Evolutionary conservation across 2,888 invertebrate species (phyloP).

Genomic region (Xestia rhomboidea): DNA sequence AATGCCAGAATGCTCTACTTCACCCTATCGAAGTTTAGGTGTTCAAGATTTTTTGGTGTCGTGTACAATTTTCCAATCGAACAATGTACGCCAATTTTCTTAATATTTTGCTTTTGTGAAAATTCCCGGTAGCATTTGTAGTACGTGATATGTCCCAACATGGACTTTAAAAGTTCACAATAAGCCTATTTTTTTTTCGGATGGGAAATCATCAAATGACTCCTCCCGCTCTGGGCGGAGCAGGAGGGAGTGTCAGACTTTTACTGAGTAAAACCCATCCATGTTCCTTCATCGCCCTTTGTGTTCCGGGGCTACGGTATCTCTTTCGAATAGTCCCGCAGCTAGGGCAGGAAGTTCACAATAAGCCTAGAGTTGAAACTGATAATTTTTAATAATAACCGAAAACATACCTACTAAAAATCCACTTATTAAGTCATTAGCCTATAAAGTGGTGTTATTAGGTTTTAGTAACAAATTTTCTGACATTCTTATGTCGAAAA

Average conservation of each 20-base stretch:
- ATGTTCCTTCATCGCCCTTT: no score
- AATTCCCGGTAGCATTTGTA: neutral
- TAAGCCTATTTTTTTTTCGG: no score
- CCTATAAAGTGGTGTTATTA: neutral
- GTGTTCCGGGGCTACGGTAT: no score
- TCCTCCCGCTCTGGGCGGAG: no score
- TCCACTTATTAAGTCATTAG: neutral
- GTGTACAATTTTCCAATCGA: neutral
- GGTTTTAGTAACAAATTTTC: neutral
- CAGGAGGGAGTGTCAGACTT: no score
- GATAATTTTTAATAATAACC: neutral
- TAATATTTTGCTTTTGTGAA: neutral
- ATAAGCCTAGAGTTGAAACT: neutral
- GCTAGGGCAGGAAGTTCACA: no score
- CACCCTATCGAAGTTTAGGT: conserved; percentile 25
- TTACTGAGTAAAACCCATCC: no score
- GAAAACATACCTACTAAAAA: neutral
- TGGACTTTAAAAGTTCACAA: neutral
- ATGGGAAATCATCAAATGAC: no score
- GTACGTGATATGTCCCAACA: neutral
- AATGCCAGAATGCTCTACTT: conserved; percentile 22
- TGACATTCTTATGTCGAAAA: neutral
- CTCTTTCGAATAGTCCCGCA: no score
- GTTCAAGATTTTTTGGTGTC: conserved; percentile 1
- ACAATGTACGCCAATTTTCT: neutral